Base-by-base conservation (phyloP, 2,797 vertebrate genomes). In the Pelochelys cantorii region DNA sequence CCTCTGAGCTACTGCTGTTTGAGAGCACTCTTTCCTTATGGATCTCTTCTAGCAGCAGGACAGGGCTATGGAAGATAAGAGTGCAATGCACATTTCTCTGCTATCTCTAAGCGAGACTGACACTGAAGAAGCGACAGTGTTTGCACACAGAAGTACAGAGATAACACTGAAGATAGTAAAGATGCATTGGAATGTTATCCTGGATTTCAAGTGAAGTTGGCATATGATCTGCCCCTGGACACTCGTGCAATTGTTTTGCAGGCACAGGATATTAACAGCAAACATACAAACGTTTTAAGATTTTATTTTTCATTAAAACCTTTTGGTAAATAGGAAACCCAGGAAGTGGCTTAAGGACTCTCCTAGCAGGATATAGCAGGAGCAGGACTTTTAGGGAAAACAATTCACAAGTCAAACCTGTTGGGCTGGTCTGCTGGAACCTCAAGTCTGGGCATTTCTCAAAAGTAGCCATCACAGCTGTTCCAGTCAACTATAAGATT, bases 391-490 rank as follows among this genome's bases (percentile, higher is more conserved):
- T 85, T 68, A 23, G 88, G 81, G 71, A 82, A 94, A 90, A 86
- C 3, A 86, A 54, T 57, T 20, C 95, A 94, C 13, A 90, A 48
- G 80, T 87, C 94, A 95, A 83, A 98, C 98, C 97, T 0, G 13
- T 11, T 12, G 95, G 95, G 52, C 15, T 86, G 42, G 81, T 34
- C 68, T 96, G 97, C 93, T 97, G 97, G 48, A 97, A 95, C 88
- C 94, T 97, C 71, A 96, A 95, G 80, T 94, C 95, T 86, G 96
- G 85, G 18, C 95, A 96, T 90, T 96, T 97, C 90, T 97, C 97
- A 57, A 97, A 85, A 93, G 96, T 95, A 84, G 97, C 95, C 98
- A 98, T 98, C 57, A 92, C 83, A 59, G 65, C 83, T 27, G 75
- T 78, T 2, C 84, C 83, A 82, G 48, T 56, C 68, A 96, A 29